Conservation (phyloP, 2,888 invertebrate genomes). For the Cryptosula pallasiana region DNA sequence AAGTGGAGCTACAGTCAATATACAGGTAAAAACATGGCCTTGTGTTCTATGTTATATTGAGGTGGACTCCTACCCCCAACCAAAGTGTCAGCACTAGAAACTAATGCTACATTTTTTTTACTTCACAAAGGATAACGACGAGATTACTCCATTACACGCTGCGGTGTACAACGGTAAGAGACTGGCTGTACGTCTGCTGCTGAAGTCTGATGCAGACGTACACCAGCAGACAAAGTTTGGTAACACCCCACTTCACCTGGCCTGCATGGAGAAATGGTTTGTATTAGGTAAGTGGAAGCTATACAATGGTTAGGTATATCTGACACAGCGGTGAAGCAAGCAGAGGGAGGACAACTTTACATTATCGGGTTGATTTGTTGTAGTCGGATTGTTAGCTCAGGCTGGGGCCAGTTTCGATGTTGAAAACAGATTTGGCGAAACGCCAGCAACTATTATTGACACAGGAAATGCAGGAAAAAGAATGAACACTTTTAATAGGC, state of each 20-base stretch:
- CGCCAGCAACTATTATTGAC: constrained; percentile 1
- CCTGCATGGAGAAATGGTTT: constrained; percentile 21
- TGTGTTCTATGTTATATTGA: too few species aligned
- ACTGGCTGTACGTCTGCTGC: neutral
- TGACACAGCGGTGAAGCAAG: too few species aligned
- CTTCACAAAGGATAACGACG: constrained; percentile 10
- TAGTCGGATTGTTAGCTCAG: constrained; percentile 3
- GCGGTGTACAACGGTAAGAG: constrained; percentile 22
- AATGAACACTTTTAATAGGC: neutral
- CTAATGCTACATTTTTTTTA: too few species aligned
- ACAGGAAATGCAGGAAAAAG: constrained; percentile 17
- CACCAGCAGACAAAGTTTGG: neutral
- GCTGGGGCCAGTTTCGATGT: neutral
- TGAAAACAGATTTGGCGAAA: constrained; percentile 22
- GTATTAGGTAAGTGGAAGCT: too few species aligned
- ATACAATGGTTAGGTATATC: too few species aligned
- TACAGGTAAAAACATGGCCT: too few species aligned
- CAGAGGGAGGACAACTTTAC: too few species aligned
- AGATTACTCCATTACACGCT: constrained; percentile 5
- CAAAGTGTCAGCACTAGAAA: too few species aligned
- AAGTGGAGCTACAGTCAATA: neutral
- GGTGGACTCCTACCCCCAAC: too few species aligned
- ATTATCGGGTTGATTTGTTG: too few species aligned
- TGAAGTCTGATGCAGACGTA: constrained; percentile 19
- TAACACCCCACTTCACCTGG: constrained; percentile 8